Base-by-base conservation (phyloP, 2,888 invertebrate species). In the Arrhopalites spinosus region DNA sequence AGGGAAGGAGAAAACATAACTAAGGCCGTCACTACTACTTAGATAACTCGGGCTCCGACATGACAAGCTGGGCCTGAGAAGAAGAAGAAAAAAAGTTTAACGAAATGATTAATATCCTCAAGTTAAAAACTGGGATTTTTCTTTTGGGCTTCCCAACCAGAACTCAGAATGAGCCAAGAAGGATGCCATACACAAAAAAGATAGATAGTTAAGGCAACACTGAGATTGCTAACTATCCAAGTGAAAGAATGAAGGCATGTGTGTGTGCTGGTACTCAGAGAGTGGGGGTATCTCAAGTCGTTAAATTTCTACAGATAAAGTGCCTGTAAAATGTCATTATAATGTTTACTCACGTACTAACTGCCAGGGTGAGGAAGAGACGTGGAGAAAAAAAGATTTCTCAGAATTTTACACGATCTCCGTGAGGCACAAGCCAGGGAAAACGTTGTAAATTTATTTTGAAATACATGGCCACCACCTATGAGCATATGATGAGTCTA, bases 301-400 rank as follows among this genome's bases (percentile, higher is more conserved):
- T 78, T 78, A 78, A 78, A 78, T 78, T 78, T 78, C n/a, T n/a
- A n/a, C n/a, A n/a, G n/a, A n/a, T n/a, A n/a, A n/a, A n/a, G n/a
- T n/a, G n/a, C n/a, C n/a, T n/a, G n/a, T n/a, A n/a, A 78, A 77
- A 77, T 75, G 78, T 77, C 78, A 75, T 78, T 78, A 78, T 75
- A 77, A 78, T 78, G 78, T 78, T 78, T 78, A 77, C 78, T 73
- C 78, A 78, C 78, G 78, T 78, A 78, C 78, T 78, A 78, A 78
- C 67, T 78, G 78, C 75, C 73, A 74, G 67, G 45, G 29, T 30
- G 59, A 43, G 75, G 69, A 70, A 68, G 67, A 74, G 59, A 64
- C 63, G 75, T 75, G 47, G 36, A 11, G 36, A 36, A 36, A 63
- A 75, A 75, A 75, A 56, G 29, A 75, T 75, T 75, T 71, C 66